Percentiles rank a stretch among this genome's conserved stretches.
These are phyloP conservation scores for Metaphire vulgaris DNA, from an alignment of 1,140 invertebrate species.

Conservation along the genomic window DNA sequence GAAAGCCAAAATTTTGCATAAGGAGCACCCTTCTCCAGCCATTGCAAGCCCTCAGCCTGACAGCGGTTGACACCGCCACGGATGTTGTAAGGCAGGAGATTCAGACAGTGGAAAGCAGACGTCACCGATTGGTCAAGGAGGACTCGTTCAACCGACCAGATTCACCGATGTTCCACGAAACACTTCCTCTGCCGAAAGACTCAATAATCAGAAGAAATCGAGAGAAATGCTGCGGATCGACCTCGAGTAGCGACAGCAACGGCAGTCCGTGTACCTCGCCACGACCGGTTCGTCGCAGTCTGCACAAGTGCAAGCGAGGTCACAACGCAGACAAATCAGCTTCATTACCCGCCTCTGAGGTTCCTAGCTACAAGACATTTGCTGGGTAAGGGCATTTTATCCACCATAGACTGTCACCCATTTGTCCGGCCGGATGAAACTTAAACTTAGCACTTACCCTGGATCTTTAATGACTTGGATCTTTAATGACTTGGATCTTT, in stretches of 20 bases:
- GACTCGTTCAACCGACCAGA: constrained; percentile 15
- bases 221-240: constrained; percentile 4
- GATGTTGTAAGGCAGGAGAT: neutral
- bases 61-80: neutral
- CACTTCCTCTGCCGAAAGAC: constrained; percentile 18
- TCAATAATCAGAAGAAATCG: constrained; percentile 9
- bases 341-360: neutral
- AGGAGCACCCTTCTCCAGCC: no score
- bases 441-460: no score
- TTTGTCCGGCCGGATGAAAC: no score
- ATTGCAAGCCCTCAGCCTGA: neutral
- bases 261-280: neutral
- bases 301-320: neutral
- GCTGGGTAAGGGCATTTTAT: no score
- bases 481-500: no score
- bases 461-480: no score
- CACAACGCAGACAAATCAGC: neutral
- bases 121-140: constrained; percentile 5
- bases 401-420: no score
- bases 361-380: neutral
- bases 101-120: neutral
- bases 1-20: neutral
- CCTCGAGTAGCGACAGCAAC: constrained; percentile 3
- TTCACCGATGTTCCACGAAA: constrained; percentile 13
- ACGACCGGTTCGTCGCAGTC: neutral